phyloP scores from a whole-genome alignment of 2,113 vertebrate genomes.

The Tenrec ecaudatus region DNA sequence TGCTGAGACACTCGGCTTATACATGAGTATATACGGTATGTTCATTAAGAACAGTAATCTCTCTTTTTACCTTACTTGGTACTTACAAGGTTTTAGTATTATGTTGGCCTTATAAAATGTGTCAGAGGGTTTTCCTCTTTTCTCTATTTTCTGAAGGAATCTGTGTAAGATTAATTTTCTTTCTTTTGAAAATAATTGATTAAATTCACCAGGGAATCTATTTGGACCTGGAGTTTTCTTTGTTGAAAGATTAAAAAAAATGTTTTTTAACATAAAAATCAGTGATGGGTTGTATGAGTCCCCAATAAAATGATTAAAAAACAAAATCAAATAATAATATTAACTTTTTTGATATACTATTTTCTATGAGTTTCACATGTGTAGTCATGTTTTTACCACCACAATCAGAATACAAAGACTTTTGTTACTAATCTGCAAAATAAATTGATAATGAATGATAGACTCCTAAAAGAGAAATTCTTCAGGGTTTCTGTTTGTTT shows the following conservation, averaged over 20 bases:
- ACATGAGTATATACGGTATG: too few species aligned
- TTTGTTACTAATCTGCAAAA: not conserved
- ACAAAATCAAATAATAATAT: too few species aligned
- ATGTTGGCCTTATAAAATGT: not conserved
- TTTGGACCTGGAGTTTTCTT: slow-evolving; percentile 38
- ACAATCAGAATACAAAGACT: not conserved
- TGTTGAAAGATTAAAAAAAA: not conserved
- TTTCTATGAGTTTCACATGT: not conserved
- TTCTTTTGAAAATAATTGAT: slow-evolving; percentile 39
- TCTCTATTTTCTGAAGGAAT: not conserved
- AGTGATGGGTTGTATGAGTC: too few species aligned
- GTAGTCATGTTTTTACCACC: not conserved
- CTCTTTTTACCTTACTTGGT: not conserved
- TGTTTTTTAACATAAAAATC: not conserved
- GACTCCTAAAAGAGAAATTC: slow-evolving; percentile 1
- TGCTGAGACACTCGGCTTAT: too few species aligned
- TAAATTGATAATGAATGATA: slow-evolving; percentile 28
- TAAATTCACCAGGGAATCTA: slow-evolving; percentile 18
- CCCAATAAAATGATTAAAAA: too few species aligned
- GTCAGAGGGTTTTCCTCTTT: not conserved
- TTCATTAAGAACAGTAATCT: not conserved
- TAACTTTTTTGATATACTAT: not conserved
- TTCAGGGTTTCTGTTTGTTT: not conserved
- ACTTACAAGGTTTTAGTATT: not conserved
- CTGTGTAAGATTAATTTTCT: slow-evolving; percentile 28